A percentile compares a stretch with the other conserved stretches of the same genome.
These are phyloP conservation scores for Oryzias melastigma DNA, from an alignment of 2,113 vertebrate genomes.

Conservation along the genomic window DNA sequence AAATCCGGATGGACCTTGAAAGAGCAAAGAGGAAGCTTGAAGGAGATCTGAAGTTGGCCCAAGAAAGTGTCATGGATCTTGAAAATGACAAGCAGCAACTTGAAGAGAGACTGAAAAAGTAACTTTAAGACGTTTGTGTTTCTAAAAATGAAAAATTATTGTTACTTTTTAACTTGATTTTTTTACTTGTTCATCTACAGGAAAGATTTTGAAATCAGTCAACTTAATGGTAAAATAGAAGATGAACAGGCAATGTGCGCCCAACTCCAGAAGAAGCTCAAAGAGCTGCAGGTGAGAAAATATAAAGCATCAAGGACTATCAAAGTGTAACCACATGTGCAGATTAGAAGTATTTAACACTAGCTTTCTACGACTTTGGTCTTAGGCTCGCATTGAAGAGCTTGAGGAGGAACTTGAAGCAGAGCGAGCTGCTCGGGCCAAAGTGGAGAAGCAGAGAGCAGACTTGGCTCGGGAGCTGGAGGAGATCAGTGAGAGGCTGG, in stretches of 20 bases:
- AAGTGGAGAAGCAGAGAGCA: conserved; percentile 80
- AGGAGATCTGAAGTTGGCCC: no score
- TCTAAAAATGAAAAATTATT: no score
- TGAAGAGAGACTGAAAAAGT: conserved; percentile 85
- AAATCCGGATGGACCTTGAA: conserved; percentile 77
- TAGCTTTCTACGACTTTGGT: background rate
- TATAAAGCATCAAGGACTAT: background rate
- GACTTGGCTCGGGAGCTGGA: conserved; percentile 78
- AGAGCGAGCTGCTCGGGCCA: conserved; percentile 78
- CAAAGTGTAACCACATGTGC: no score
- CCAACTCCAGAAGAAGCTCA: conserved; percentile 16
- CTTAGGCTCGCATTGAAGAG: conserved; percentile 9
- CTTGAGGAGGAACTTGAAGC: conserved; percentile 74
- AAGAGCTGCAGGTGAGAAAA: conserved; percentile 13
- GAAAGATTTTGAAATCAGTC: conserved; percentile 22
- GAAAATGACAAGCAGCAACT: conserved; percentile 80
- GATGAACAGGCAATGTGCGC: conserved; percentile 15
- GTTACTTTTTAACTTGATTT: no score
- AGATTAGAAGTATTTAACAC: background rate
- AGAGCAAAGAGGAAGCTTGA: conserved; percentile 40
- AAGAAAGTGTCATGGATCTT: no score
- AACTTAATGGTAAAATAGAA: conserved; percentile 16
- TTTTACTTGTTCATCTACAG: background rate
- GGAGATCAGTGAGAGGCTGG: conserved; percentile 79
- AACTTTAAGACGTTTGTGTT: conserved; percentile 5